Evolutionary conservation across 1,140 invertebrate genomes (phyloP).

Genomic region (Psilanteris sp.): DNA sequence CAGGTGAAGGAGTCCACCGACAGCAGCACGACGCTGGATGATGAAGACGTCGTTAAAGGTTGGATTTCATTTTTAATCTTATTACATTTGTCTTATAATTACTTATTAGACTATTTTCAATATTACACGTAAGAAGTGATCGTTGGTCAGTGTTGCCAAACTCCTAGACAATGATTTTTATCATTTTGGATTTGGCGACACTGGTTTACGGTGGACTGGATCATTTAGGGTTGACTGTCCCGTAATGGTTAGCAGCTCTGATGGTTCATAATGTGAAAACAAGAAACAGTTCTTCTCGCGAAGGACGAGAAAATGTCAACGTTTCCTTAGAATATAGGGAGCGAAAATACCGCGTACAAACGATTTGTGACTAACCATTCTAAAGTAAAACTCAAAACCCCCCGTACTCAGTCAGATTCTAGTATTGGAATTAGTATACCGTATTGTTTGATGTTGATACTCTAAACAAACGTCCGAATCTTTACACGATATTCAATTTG

Average conservation of each 20-base stretch:
- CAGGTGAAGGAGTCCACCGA: slow-evolving; percentile 97
- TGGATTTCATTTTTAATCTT: slow-evolving; percentile 75
- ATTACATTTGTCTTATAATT: slow-evolving; percentile 22
- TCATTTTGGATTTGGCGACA: slow-evolving; percentile 12
- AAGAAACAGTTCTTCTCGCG: neutral
- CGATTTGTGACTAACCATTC: slow-evolving; percentile 16
- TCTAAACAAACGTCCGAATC: slow-evolving; percentile 7
- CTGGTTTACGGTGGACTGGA: neutral
- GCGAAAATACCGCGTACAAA: slow-evolving; percentile 31
- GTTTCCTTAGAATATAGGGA: slow-evolving; percentile 24
- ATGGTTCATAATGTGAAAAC: neutral
- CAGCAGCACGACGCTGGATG: slow-evolving; percentile 93
- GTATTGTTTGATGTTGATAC: slow-evolving; percentile 46
- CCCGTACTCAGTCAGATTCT: slow-evolving; percentile 11
- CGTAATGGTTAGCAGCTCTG: neutral
- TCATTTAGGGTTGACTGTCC: neutral
- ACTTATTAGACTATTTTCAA: slow-evolving; percentile 19
- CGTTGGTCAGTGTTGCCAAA: slow-evolving; percentile 3
- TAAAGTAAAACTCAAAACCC: slow-evolving; percentile 5
- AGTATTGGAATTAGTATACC: slow-evolving; percentile 21
- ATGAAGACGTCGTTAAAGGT: slow-evolving; percentile 95
- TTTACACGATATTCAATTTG: neutral
- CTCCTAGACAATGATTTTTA: too few species aligned
- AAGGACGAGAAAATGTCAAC: slow-evolving; percentile 3
- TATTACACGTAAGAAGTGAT: slow-evolving; percentile 39